Conservation (phyloP, 2,113 vertebrate species). For the Menidia beryllina region DNA sequence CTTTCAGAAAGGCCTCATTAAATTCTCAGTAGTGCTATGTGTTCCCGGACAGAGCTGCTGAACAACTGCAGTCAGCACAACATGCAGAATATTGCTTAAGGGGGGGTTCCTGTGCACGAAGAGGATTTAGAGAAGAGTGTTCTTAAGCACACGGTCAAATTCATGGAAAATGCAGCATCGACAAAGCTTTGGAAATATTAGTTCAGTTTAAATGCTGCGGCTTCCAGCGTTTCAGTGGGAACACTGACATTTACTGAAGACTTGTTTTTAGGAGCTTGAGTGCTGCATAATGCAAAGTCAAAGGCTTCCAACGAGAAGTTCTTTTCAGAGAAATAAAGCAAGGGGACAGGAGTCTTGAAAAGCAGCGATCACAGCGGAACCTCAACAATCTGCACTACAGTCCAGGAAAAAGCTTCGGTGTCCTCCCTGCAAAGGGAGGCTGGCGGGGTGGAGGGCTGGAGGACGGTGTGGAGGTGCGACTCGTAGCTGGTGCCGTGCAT, state of each 20-base stretch:
- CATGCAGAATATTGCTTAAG: constrained; percentile 15
- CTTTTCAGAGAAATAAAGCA: too few species aligned
- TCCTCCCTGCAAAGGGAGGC: constrained; percentile 45
- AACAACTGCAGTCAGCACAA: constrained; percentile 53
- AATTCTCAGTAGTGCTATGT: constrained; percentile 60
- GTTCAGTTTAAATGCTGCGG: background rate
- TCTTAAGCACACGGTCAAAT: background rate
- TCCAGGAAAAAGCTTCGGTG: constrained; percentile 47
- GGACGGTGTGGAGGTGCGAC: constrained; percentile 70
- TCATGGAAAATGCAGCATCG: constrained; percentile 4
- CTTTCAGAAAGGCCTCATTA: constrained; percentile 77
- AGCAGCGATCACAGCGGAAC: constrained; percentile 60
- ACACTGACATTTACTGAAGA: constrained; percentile 43
- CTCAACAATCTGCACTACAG: constrained; percentile 64
- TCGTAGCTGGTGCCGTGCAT: constrained; percentile 72
- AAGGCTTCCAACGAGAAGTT: background rate
- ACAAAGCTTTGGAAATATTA: background rate
- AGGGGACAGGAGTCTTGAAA: too few species aligned
- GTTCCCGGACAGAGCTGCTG: constrained; percentile 61
- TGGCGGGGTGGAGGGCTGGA: constrained; percentile 45
- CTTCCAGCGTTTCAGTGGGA: constrained; percentile 7
- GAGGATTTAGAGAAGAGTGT: constrained; percentile 1
- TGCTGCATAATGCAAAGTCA: background rate
- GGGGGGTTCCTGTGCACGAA: background rate
- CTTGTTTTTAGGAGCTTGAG: constrained; percentile 16